Evolutionary conservation across 2,888 invertebrate genomes (phyloP), one percentile per base, ranked within the genome.

Genomic region (Macrosiphum euphorbiae): DNA sequence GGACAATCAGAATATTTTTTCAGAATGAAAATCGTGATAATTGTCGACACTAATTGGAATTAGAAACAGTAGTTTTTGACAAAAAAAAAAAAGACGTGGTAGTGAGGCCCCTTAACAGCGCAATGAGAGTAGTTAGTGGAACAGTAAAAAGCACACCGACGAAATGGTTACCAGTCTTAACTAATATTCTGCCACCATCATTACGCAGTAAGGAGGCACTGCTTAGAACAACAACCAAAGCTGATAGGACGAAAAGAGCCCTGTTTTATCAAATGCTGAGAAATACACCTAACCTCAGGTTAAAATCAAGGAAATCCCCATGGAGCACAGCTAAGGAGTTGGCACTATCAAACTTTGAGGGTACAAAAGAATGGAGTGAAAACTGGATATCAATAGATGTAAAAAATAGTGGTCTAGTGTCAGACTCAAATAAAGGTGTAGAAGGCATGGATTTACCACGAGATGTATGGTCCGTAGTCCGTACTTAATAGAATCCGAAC

Each of bases 121-220:
- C 52, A 35, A 87, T 87, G 87, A 87, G 87, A 24, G 52, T 87
- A 87, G n/a, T 87, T 84, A 20, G 84, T 84, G 78, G 84, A 41
- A 41, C 41, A 84, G 41, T 84, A 84, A 84, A 84, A 84, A 87
- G 87, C 87, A 87, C 35, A 52, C 61, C 52, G 78, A 84, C 20
- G 8, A 0, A 84, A 41, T 84, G 35, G 35, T 84, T 84, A 84
- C 78, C 35, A 84, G 35, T 84, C 78, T 84, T 84, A 84, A 84
- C 35, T 84, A 84, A 84, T 84, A 84, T 84, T 41, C 35, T 41
- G 78, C 78, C 78, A 84, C 78, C 85, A 85, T 10, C 44, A 7
- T 85, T 85, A 85, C 3, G 26, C 85, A 85, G 44, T 35, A 78
- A 78, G 16, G 78, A 78, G 35, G 78, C 78, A 78, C 78, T 52